Percentiles rank a stretch among this genome's conserved stretches.
Conservation (phyloP, 2,888 invertebrate species). For the Homarus gammarus region DNA sequence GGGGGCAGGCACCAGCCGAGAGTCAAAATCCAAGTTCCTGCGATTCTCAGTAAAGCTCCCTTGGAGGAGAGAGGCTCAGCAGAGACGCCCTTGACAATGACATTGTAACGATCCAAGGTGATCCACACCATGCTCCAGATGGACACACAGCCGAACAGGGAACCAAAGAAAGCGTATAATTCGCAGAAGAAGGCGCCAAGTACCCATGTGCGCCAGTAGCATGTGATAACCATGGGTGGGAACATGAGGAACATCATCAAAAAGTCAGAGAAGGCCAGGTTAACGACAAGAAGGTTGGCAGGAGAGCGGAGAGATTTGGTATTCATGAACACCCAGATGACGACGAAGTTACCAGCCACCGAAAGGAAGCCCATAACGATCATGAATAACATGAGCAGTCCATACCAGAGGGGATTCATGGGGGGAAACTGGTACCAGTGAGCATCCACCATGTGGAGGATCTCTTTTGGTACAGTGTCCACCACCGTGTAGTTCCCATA, state of each 20-base stretch:
- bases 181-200: slow-evolving; percentile 78
- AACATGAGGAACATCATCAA: slow-evolving; percentile 76
- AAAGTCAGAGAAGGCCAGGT: slow-evolving; percentile 79
- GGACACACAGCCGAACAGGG: slow-evolving; percentile 80
- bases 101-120: slow-evolving; percentile 79
- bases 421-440: slow-evolving; percentile 78
- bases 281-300: slow-evolving; percentile 79
- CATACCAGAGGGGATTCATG: slow-evolving; percentile 77
- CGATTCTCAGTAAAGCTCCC: slow-evolving; percentile 51
- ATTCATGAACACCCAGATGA: slow-evolving; percentile 77
- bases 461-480: slow-evolving; percentile 76
- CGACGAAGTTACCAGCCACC: slow-evolving; percentile 75
- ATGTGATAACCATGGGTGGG: slow-evolving; percentile 79
- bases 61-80: slow-evolving; percentile 76
- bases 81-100: slow-evolving; percentile 78
- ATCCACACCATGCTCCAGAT: slow-evolving; percentile 80
- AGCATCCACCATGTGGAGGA: slow-evolving; percentile 77
- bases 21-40: slow-evolving; percentile 77
- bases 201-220: slow-evolving; percentile 79
- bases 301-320: slow-evolving; percentile 78
- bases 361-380: slow-evolving; percentile 69
- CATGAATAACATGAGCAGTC: slow-evolving; percentile 71
- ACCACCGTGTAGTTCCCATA: slow-evolving; percentile 73
- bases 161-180: slow-evolving; percentile 79
- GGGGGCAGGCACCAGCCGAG: slow-evolving; percentile 78